A percentile compares a stretch with the other conserved stretches of the same genome.
Evolutionary conservation across 2,888 invertebrate genomes (phyloP).

Genomic region (Limnephilus rhombicus): DNA sequence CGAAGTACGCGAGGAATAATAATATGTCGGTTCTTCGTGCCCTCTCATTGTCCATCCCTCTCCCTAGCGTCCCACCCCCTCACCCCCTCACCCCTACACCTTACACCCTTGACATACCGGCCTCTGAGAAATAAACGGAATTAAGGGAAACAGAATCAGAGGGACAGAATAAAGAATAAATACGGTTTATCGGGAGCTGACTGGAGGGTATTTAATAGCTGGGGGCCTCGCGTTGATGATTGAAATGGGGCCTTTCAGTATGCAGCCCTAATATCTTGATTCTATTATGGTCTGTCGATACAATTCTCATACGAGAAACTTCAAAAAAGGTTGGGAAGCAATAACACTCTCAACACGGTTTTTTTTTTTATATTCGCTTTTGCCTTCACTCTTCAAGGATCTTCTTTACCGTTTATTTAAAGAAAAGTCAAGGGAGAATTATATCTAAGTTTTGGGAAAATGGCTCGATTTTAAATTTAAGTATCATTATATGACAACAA

Average conservation of each 20-base stretch:
- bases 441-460: too few species aligned
- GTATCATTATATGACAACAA: too few species aligned
- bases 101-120: slow-evolving; percentile 3
- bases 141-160: slow-evolving; percentile 64
- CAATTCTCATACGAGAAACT: not conserved
- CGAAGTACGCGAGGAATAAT: slow-evolving; percentile 63
- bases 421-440: not conserved
- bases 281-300: not conserved
- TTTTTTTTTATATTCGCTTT: not conserved
- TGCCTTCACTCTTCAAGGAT: not conserved
- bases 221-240: slow-evolving; percentile 56
- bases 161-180: slow-evolving; percentile 60
- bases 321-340: not conserved
- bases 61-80: too few species aligned
- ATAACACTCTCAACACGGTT: not conserved
- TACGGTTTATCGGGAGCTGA: slow-evolving; percentile 42
- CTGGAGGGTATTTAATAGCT: slow-evolving; percentile 43
- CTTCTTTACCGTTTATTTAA: not conserved
- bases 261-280: slow-evolving; percentile 13
- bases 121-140: slow-evolving; percentile 62
- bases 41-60: slow-evolving; percentile 51
- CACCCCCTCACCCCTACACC: not conserved
- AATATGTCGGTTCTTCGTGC: slow-evolving; percentile 49
- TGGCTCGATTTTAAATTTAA: too few species aligned
- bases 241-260: slow-evolving; percentile 33